Conservation (phyloP, 2,113 vertebrate species). For the Piaya cayana region DNA sequence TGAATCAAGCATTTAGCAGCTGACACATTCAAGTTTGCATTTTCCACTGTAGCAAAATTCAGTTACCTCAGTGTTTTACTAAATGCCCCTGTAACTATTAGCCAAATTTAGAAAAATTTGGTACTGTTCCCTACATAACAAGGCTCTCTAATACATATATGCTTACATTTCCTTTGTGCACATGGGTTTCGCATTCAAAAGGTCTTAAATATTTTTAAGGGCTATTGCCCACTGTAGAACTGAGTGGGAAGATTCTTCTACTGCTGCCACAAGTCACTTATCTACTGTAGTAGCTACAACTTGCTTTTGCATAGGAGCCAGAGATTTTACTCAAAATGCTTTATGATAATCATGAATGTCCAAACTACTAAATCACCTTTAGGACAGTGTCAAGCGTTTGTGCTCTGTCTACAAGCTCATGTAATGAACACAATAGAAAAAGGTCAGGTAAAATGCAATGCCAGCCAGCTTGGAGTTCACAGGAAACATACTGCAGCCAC, state of each 20-base stretch:
- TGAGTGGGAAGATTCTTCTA: neutral
- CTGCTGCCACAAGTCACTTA: neutral
- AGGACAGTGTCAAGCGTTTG: neutral
- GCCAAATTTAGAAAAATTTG: neutral
- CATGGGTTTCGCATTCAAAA: neutral
- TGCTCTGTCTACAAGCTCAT: neutral
- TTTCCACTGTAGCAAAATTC: constrained; percentile 10
- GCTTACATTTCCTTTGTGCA: neutral
- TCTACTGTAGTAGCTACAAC: neutral
- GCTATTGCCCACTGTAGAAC: neutral
- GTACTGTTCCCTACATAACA: neutral
- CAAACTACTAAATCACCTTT: neutral
- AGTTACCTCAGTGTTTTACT: neutral
- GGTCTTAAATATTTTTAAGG: constrained; percentile 11
- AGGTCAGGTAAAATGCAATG: neutral
- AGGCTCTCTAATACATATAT: neutral
- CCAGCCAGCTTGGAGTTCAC: neutral
- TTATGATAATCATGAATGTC: neutral
- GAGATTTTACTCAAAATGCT: neutral
- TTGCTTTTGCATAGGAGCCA: neutral
- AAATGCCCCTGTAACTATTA: constrained; percentile 13
- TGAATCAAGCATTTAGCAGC: neutral
- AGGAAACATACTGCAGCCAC: neutral
- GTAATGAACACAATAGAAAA: neutral
- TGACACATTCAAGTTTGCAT: neutral